Evolutionary conservation across 1,140 invertebrate species (phyloP).

Genomic region (Hyles euphorbiae): DNA sequence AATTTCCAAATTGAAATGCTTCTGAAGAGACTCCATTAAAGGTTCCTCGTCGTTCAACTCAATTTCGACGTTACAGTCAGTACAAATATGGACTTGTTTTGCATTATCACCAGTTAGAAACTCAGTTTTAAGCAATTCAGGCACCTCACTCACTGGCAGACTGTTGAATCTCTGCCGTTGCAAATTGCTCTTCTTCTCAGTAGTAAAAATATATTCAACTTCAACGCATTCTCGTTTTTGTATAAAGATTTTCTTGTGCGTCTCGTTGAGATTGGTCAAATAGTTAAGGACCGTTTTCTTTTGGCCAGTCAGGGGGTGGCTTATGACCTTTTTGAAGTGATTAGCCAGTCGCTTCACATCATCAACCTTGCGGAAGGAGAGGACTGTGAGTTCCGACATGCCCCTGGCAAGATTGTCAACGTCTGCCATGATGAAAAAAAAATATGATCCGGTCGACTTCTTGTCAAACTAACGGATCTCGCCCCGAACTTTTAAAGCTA

Average conservation of each 20-base stretch:
- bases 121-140: conserved; percentile 58
- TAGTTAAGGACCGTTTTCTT: conserved; percentile 41
- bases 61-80: conserved; percentile 61
- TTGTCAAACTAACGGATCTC: no score
- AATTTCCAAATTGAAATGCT: conserved; percentile 56
- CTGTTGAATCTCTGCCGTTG: conserved; percentile 66
- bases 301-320: conserved; percentile 45
- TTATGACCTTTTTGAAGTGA: conserved; percentile 54
- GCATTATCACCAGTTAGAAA: conserved; percentile 45
- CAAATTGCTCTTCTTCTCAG: conserved; percentile 61
- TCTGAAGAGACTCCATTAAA: conserved; percentile 61
- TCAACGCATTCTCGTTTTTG: conserved; percentile 52
- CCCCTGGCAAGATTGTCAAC: conserved; percentile 37
- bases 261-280: conserved; percentile 46
- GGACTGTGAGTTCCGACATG: conserved; percentile 43
- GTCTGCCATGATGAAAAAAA: conserved; percentile 22
- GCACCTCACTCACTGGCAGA: conserved; percentile 61
- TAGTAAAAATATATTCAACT: conserved; percentile 68
- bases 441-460: conserved; percentile 2
- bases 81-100: conserved; percentile 64
- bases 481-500: no score
- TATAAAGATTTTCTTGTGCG: conserved; percentile 50
- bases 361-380: conserved; percentile 58
- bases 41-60: conserved; percentile 60
- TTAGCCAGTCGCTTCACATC: conserved; percentile 52